These are phyloP conservation scores for Acropora yongei DNA, from an alignment of 64 coral and sea anemone species.

Conservation along the genomic window DNA sequence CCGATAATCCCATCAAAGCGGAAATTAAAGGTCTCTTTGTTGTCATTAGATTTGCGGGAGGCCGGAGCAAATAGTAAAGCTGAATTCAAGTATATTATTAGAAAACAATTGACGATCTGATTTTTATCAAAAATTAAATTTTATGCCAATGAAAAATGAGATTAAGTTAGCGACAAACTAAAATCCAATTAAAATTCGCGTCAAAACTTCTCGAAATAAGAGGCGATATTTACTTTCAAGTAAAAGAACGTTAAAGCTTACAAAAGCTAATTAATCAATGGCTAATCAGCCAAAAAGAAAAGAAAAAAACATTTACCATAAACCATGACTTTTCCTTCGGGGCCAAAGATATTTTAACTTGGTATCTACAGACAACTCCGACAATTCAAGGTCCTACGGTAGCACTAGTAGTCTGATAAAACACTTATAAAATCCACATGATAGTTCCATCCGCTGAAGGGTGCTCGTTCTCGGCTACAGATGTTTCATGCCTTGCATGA, in stretches of 20 bases:
- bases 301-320: too few species aligned
- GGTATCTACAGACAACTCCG: too few species aligned
- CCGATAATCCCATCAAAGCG: not conserved
- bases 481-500: too few species aligned
- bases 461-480: too few species aligned
- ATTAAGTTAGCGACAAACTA: not conserved
- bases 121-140: not conserved
- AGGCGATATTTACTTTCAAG: not conserved
- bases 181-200: not conserved
- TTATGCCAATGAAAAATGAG: not conserved
- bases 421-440: too few species aligned
- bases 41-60: not conserved
- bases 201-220: not conserved
- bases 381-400: too few species aligned
- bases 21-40: not conserved
- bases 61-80: not conserved
- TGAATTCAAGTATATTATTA: not conserved
- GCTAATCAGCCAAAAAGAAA: not conserved
- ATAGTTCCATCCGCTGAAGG: too few species aligned
- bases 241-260: not conserved
- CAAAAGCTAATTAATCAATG: conserved; percentile 23
- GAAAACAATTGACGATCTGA: not conserved
- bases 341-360: too few species aligned
- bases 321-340: too few species aligned
- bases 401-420: too few species aligned